Evolutionary conservation across 2,888 invertebrate species (phyloP), one percentile per base, ranked within the genome.

Genomic region (Silvanus unidentatus): DNA sequence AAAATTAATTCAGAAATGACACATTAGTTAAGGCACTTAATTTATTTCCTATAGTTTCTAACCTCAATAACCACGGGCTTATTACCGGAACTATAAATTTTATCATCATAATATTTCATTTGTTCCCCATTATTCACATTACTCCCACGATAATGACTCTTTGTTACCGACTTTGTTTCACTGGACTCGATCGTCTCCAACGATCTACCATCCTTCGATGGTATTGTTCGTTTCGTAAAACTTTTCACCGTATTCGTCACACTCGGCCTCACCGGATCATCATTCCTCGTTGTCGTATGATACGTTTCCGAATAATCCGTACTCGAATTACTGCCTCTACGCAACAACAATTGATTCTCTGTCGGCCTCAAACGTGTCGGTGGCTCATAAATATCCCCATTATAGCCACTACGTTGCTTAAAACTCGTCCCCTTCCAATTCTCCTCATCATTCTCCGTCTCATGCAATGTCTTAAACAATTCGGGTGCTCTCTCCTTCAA

Each of bases 301-400:
- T 82, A 83, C 0, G 84, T 84, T 68, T 85, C 84, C 1, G 83
- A 81, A 64, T 77, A 85, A 62, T 84, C 84, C 50, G 83, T 84
- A 51, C 81, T 81, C 54, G 81, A 81, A 55, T 79, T 79, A 59
- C 81, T 82, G 14, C 82, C 82, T 43, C 84, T 75, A 44, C 85
- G 73, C 38, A 79, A 72, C 16, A 76, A 72, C 2, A 62, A 54
- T 10, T 57, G 54, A 15, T 43, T 75, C 55, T 63, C 77, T 71
- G n/a, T n/a, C n/a, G 62, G 76, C 37, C 66, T 53, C 3, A 76
- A 64, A 10, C 72, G 64, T 2, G 72, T 71, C 1, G 73, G 72
- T 2, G 70, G 69, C 50, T 72, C 71, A 70, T 69, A 70, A 28
- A 71, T 69, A 47, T 71, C 69, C 5, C 65, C 65, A 49, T 69